phyloP scores from a whole-genome alignment of 2,888 invertebrate genomes.

The Lithophane ornitopus region DNA sequence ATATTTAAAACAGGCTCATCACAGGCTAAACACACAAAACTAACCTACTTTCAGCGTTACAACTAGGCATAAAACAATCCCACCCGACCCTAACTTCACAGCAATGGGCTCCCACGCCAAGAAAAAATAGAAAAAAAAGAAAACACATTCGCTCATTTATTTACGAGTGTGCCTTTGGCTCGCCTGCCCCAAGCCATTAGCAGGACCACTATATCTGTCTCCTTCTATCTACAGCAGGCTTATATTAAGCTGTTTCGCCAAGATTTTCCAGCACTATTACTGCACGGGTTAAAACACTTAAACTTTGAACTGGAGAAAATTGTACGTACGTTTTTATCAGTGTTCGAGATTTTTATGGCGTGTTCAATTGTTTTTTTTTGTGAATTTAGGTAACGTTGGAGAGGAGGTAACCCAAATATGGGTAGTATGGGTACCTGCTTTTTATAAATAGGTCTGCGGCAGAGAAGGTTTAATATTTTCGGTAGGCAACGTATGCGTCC shows the following conservation, averaged over 20 bases:
- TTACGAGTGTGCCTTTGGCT: slow-evolving; percentile 83
- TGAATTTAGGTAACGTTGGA: slow-evolving; percentile 44
- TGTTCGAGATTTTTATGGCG: slow-evolving; percentile 56
- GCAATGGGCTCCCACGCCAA: slow-evolving; percentile 66
- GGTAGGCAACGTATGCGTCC: slow-evolving; percentile 45
- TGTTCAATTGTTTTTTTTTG: slow-evolving; percentile 67
- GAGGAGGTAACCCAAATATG: slow-evolving; percentile 37
- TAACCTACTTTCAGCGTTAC: slow-evolving; percentile 69
- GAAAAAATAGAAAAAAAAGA: slow-evolving; percentile 77
- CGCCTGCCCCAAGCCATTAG: slow-evolving; percentile 81
- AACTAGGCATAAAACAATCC: slow-evolving; percentile 72
- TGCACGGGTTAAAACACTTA: slow-evolving; percentile 79
- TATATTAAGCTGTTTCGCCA: slow-evolving; percentile 78
- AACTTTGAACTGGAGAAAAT: slow-evolving; percentile 75
- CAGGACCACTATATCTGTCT: slow-evolving; percentile 79
- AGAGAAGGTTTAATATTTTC: slow-evolving; percentile 58
- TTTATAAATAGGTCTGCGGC: slow-evolving; percentile 58
- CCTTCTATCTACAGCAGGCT: slow-evolving; percentile 70
- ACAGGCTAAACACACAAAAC: slow-evolving; percentile 63
- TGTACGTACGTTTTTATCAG: slow-evolving; percentile 67
- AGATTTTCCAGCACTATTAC: slow-evolving; percentile 77
- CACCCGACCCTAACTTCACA: slow-evolving; percentile 64
- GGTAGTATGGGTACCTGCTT: slow-evolving; percentile 46
- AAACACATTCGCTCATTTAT: slow-evolving; percentile 83
- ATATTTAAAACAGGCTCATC: slow-evolving; percentile 58